Conservation (phyloP, 2,797 vertebrate genomes). For the Phataginus tricuspis region DNA sequence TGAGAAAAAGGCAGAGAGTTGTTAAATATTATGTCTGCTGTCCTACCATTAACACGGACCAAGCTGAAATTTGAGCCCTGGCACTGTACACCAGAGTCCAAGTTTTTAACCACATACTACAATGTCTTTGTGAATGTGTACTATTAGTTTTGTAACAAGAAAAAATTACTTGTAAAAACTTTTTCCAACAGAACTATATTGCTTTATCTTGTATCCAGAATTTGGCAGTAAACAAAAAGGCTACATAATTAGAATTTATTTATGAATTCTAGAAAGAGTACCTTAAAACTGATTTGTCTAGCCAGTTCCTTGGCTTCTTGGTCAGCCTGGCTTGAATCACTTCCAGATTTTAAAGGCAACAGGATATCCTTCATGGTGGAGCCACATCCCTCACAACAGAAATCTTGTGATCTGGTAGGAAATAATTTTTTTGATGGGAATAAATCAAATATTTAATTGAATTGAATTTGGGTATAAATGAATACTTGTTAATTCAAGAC, state of each 20-base stretch:
- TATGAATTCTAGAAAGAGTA: conserved; percentile 77
- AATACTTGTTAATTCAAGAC: not conserved
- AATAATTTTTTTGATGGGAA: conserved; percentile 26
- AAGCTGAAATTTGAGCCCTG: not conserved
- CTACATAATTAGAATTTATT: not conserved
- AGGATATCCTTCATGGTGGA: conserved; percentile 93
- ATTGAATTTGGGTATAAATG: no score
- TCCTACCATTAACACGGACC: not conserved
- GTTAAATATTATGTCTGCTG: not conserved
- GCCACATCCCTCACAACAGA: conserved; percentile 94
- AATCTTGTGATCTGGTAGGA: conserved; percentile 93
- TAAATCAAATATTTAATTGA: conserved; percentile 18
- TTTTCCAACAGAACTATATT: not conserved
- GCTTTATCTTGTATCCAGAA: conserved; percentile 50
- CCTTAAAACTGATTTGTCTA: conserved; percentile 98
- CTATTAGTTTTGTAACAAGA: not conserved
- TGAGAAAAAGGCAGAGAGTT: not conserved
- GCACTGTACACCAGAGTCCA: not conserved
- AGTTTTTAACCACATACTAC: not conserved
- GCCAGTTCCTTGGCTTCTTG: conserved; percentile 93
- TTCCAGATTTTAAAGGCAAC: conserved; percentile 90
- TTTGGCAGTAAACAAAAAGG: conserved; percentile 36
- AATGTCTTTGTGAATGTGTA: not conserved
- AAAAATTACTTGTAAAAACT: conserved; percentile 20
- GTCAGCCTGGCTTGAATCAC: conserved; percentile 91